Evolutionary conservation across 2,113 vertebrate species (phyloP).

Genomic region (Chrysemys picta): DNA sequence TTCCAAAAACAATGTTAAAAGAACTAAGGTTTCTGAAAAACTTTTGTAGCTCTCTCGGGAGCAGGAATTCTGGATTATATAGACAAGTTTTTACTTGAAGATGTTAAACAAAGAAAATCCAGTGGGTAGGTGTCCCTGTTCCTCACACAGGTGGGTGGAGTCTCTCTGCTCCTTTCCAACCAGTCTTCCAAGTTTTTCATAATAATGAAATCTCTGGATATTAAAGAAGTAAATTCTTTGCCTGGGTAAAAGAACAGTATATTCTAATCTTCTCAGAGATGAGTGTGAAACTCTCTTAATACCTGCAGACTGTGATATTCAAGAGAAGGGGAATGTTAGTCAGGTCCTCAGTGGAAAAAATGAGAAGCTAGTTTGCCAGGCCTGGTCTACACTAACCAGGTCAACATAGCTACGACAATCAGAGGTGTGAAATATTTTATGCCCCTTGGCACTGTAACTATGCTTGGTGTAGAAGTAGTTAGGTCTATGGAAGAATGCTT

Average conservation of each 20-base stretch:
- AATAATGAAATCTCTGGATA: background rate
- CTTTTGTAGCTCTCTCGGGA: background rate
- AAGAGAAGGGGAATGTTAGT: background rate
- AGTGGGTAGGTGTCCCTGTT: background rate
- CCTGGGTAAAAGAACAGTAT: slow-evolving; percentile 26
- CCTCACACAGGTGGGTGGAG: background rate
- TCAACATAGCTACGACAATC: background rate
- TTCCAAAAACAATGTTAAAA: background rate
- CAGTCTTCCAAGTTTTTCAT: background rate
- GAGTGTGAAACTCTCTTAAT: slow-evolving; percentile 44
- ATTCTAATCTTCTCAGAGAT: slow-evolving; percentile 37
- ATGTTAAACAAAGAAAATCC: background rate
- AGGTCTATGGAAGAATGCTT: background rate
- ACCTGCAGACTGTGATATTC: slow-evolving; percentile 30
- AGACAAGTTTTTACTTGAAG: background rate
- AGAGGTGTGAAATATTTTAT: background rate
- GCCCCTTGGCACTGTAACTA: background rate
- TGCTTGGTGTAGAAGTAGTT: background rate
- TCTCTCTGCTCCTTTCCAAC: background rate
- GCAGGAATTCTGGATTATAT: background rate
- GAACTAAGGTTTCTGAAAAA: background rate
- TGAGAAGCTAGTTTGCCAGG: background rate
- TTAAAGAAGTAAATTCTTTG: slow-evolving; percentile 34
- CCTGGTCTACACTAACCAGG: background rate
- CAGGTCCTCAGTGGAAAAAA: background rate